Evolutionary conservation across 2,888 invertebrate species (phyloP).

Genomic region (Diarsia rubi): DNA sequence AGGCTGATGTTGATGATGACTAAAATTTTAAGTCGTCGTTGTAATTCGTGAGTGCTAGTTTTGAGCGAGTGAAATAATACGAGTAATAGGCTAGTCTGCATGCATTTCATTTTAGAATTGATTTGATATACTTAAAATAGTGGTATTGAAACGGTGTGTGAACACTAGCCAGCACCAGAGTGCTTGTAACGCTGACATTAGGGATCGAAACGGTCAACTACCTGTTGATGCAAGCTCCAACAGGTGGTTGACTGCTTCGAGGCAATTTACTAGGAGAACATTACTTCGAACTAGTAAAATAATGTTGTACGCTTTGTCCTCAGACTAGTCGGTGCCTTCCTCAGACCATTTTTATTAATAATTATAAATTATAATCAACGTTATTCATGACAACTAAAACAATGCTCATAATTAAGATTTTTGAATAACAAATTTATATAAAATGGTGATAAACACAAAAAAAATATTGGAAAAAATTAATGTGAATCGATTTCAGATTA

Average conservation of each 20-base stretch:
- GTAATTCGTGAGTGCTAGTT: no score
- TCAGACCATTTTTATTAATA: not conserved
- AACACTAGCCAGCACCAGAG: not conserved
- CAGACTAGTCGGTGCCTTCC: no score
- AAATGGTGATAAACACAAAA: not conserved
- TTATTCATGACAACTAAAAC: not conserved
- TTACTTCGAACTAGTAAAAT: not conserved
- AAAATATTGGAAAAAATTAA: not conserved
- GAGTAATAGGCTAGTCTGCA: not conserved
- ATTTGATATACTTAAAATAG: not conserved
- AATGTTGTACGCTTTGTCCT: not conserved
- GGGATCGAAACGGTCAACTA: no score
- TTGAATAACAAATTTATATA: not conserved
- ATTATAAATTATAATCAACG: no score
- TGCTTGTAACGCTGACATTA: no score
- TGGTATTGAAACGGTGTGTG: not conserved
- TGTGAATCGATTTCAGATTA: not conserved
- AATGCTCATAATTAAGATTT: not conserved
- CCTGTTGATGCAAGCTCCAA: not conserved
- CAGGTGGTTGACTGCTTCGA: slow-evolving; percentile 23
- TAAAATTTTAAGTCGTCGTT: not conserved
- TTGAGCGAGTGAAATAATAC: not conserved
- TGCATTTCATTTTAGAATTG: not conserved
- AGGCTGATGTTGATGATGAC: no score
- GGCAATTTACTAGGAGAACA: slow-evolving; percentile 27